Base-by-base conservation (phyloP, 1,140 invertebrate genomes). In the Cotesia vestalis region DNA sequence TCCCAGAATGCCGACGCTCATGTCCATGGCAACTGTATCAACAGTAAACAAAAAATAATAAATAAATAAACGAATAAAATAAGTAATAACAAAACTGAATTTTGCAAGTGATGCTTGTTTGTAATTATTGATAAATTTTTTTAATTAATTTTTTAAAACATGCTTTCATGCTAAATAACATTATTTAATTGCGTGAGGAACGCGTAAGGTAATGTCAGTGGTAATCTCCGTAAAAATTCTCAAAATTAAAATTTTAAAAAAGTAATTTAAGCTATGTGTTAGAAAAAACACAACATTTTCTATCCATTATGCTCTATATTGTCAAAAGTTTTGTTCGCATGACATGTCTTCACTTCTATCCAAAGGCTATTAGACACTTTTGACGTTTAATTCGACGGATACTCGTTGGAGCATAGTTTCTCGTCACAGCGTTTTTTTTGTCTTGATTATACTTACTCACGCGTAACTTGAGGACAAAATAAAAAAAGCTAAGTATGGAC, bases 1-100 rank as follows among this genome's bases (percentile, higher is more conserved):
- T 87, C 75, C 80, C 79, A 76, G 81, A 80, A 83, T 86, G 82
- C 77, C 81, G 82, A 77, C 83, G 81, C 79, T 86, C 85, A 79
- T 81, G 83, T 83, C 85, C 85, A 79, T 87, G 85, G 78, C 85
- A 86, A 83, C 85, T 87, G 79, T 17, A 78, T 40, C 57, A 66
- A 40, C 52, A 51, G n/a, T 67, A 72, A 76, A 59, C 74, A 61
- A 75, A 77, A 66, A 72, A 75, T 63, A 57, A 40, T 51, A 61
- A 67, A 40, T 36, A 70, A 55, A 63, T 61, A 57, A 40, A 69
- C 66, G 51, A 61, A 63, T 40, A n/a, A 36, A n/a, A 51, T 53
- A 1, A 20, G 9, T 62, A 2, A 36, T 12, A 20, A 51, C 53
- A 66, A 64, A 63, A 11, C 46, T 11, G 46, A 52, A n/a, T 52